Evolutionary conservation across 1,140 invertebrate genomes (phyloP).

Genomic region (Hycleus phaleratus): DNA sequence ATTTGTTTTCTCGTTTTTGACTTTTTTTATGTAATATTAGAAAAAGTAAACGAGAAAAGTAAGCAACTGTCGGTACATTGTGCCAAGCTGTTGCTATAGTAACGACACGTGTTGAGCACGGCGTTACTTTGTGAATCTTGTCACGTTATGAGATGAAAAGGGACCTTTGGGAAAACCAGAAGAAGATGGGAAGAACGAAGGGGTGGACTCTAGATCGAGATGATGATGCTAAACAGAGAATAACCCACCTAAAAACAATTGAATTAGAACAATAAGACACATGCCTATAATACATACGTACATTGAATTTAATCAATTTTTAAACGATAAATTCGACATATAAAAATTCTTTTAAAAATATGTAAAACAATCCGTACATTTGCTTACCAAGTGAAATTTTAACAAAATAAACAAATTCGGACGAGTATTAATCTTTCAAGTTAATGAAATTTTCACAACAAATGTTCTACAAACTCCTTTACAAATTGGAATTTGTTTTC

Average conservation of each 20-base stretch:
- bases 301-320: not conserved
- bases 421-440: too few species aligned
- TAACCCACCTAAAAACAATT: conserved; percentile 13
- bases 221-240: conserved; percentile 20
- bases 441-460: too few species aligned
- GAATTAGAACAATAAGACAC: conserved; percentile 4
- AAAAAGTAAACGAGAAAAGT: conserved; percentile 26
- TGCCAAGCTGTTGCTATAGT: conserved; percentile 38
- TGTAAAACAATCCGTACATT: too few species aligned
- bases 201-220: conserved; percentile 18
- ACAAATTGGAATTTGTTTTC: too few species aligned
- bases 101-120: conserved; percentile 42
- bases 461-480: too few species aligned
- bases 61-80: conserved; percentile 29
- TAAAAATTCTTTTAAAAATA: too few species aligned
- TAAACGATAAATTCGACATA: too few species aligned
- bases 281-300: not conserved
- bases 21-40: conserved; percentile 24
- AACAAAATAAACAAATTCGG: too few species aligned
- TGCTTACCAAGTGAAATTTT: too few species aligned
- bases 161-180: conserved; percentile 36
- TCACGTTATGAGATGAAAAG: conserved; percentile 42
- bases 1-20: conserved; percentile 27
- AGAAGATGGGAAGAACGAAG: conserved; percentile 26
- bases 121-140: conserved; percentile 42